Base-by-base conservation (phyloP, 92 coral and sea anemone species). In the Zoanthus sansibaricus region DNA sequence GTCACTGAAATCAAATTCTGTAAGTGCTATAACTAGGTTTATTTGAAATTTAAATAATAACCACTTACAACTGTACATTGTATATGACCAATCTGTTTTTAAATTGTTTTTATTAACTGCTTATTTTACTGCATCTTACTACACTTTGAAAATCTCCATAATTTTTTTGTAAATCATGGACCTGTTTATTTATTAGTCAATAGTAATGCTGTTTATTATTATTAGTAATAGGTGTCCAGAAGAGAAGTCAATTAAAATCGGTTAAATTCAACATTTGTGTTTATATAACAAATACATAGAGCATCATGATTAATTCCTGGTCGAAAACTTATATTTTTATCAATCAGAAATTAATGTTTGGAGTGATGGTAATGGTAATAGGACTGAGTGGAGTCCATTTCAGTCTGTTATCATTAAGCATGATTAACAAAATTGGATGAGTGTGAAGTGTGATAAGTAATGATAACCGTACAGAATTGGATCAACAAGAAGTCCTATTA, bases 1-100 rank as follows among this genome's bases (percentile, higher is more conserved):
- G 87, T n/a, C 31, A 18, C 74, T 52, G 20, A 83, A 83, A 55
- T 83, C 87, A n/a, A 18, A 72, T 13, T 68, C 76, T 21, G 78
- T 83, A 21, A 67, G 87, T 69, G 33, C 12, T 14, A 59, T 47
- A 49, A 21, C 69, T 30, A 20, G 18, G 44, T 18, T 16, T 71
- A 31, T 31, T 9, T 71, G 47, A 71, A 71, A 33, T 31, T 71
- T 66, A 21, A n/a, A 66, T 66, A 66, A 56, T 56, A 66, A 66
- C 33, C 30, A 66, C 12, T 66, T 66, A 66, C 30, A 66, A 5
- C 71, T 21, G 71, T 66, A n/a, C 71, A 66, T 21, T n/a, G 33
- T n/a, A 66, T 66, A 66, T 66, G 33, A 66, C 33, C 30, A 66
- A 66, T 66, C 30, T 66, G 71, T 66, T n/a, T 66, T n/a, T 66